Conservation (phyloP, 2,888 invertebrate species). For the Phengaris arion region DNA sequence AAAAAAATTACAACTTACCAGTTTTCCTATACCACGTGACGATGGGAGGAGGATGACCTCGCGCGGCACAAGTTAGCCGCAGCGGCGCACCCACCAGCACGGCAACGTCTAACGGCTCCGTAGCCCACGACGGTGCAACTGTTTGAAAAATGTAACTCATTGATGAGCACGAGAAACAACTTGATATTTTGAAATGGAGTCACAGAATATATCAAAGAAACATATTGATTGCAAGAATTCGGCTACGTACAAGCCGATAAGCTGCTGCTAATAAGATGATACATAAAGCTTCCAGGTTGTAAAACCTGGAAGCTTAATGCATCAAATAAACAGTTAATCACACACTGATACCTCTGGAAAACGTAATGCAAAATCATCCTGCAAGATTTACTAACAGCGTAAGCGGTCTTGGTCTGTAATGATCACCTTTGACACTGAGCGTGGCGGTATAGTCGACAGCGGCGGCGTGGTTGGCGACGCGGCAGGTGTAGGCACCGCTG, state of each 20-base stretch:
- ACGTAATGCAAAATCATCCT: no score
- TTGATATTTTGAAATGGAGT: no score
- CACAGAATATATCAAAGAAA: no score
- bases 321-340: no score
- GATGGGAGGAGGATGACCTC: slow-evolving; percentile 85
- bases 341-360: no score
- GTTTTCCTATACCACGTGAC: slow-evolving; percentile 82
- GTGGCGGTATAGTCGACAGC: slow-evolving; percentile 83
- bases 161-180: no score
- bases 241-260: no score
- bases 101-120: slow-evolving; percentile 84
- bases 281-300: no score
- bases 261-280: no score
- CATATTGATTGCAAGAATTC: no score
- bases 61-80: slow-evolving; percentile 84
- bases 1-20: slow-evolving; percentile 42
- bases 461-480: slow-evolving; percentile 84
- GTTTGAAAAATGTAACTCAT: no score
- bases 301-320: no score
- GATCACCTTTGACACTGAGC: slow-evolving; percentile 82
- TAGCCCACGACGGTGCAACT: slow-evolving; percentile 87
- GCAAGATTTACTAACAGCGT: neutral
- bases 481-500: slow-evolving; percentile 85
- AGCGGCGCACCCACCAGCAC: slow-evolving; percentile 85
- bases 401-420: slow-evolving; percentile 39